Evolutionary conservation across 1,140 invertebrate genomes (phyloP).

Genomic region (Lordiphosa collinella): DNA sequence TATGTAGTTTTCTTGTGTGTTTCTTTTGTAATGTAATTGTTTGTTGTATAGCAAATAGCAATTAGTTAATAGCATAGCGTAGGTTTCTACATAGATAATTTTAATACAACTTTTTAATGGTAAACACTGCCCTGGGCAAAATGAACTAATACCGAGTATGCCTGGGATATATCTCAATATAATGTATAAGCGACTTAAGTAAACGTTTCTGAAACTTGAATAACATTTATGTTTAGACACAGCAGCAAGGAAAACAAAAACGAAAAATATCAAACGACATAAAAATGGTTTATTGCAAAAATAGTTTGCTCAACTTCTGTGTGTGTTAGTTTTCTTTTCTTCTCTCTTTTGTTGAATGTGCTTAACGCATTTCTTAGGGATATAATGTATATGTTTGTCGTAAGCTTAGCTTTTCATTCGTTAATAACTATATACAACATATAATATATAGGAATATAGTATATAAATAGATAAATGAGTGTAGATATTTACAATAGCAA

Average conservation of each 20-base stretch:
- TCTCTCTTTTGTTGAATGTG: constrained; percentile 39
- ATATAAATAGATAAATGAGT: constrained; percentile 14
- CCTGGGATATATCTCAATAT: constrained; percentile 27
- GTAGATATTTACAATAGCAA: constrained; percentile 50
- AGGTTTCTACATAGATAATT: constrained; percentile 14
- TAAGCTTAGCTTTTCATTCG: constrained; percentile 59
- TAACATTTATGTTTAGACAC: constrained; percentile 33
- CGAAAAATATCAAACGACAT: constrained; percentile 45
- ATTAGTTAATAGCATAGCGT: background rate
- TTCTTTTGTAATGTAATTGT: constrained; percentile 21
- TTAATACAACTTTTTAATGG: constrained; percentile 53
- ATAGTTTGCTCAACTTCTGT: constrained; percentile 9
- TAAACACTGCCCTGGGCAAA: constrained; percentile 32
- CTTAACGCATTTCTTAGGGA: constrained; percentile 33
- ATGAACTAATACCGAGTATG: constrained; percentile 10
- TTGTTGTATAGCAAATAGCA: constrained; percentile 16
- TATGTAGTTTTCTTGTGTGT: constrained; percentile 36
- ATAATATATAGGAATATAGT: constrained; percentile 9
- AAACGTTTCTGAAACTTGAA: constrained; percentile 27
- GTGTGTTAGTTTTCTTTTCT: constrained; percentile 20
- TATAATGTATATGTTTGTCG: constrained; percentile 48
- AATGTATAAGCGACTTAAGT: constrained; percentile 2
- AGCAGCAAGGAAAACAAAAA: constrained; percentile 26
- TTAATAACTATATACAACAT: constrained; percentile 29
- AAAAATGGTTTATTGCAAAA: constrained; percentile 43